Evolutionary conservation across 2,888 invertebrate species (phyloP).

Genomic region (Itoplectis maculator): DNA sequence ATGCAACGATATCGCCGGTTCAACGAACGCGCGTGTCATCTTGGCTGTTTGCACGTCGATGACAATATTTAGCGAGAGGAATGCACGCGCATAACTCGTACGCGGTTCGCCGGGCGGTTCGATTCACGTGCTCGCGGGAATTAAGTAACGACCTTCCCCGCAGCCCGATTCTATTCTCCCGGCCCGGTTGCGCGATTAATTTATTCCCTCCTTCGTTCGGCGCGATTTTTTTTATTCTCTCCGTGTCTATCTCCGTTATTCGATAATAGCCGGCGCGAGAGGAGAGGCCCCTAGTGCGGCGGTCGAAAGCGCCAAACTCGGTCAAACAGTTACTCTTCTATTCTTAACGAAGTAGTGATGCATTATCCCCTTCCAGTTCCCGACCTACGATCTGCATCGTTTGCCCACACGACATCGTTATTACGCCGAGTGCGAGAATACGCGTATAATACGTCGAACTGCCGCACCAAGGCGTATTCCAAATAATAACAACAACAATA

Average conservation of each 20-base stretch:
- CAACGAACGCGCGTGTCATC: too few species aligned
- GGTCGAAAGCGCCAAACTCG: conserved; percentile 43
- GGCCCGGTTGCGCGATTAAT: neutral
- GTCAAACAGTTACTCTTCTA: conserved; percentile 49
- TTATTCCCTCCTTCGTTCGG: neutral
- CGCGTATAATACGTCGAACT: neutral
- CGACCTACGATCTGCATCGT: conserved; percentile 57
- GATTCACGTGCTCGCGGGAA: conserved; percentile 5
- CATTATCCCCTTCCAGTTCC: conserved; percentile 53
- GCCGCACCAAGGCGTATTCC: neutral
- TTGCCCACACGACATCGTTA: conserved; percentile 52
- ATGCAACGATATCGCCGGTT: too few species aligned
- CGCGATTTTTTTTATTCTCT: neutral
- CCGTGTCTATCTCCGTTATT: neutral
- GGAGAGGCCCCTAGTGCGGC: neutral
- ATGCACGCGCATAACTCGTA: too few species aligned
- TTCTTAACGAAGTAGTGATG: conserved; percentile 50
- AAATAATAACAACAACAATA: conserved; percentile 14
- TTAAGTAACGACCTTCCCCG: conserved; percentile 9
- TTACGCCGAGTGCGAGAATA: conserved; percentile 36
- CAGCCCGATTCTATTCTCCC: neutral
- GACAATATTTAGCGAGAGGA: too few species aligned
- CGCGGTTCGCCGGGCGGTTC: neutral
- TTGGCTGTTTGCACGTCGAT: too few species aligned
- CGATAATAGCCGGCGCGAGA: conserved; percentile 10